A percentile compares a stretch with the other conserved stretches of the same genome.
These are phyloP conservation scores for Aythya baeri DNA, from an alignment of 2,113 vertebrate genomes.

Conservation along the genomic window DNA sequence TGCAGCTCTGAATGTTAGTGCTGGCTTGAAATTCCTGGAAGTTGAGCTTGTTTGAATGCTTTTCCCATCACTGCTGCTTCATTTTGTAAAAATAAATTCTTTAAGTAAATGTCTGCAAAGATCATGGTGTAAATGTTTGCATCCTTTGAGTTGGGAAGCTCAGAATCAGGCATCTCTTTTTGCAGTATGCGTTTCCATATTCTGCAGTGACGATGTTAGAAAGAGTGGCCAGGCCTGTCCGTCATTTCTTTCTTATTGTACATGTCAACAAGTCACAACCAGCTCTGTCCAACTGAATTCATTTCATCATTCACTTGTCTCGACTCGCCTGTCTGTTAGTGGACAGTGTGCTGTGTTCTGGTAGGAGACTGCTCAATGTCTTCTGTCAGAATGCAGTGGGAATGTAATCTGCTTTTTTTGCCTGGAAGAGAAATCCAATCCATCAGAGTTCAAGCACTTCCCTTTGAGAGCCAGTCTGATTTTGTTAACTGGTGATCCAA, in stretches of 20 bases:
- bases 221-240: not conserved
- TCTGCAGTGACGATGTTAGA: not conserved
- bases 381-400: not conserved
- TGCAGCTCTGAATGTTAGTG: not conserved
- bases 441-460: not conserved
- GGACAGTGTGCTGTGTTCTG: not conserved
- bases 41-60: not conserved
- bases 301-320: slow-evolving; percentile 4
- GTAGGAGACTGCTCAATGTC: not conserved
- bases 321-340: not conserved
- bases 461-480: not conserved
- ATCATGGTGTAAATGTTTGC: not conserved
- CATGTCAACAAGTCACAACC: not conserved
- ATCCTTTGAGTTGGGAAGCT: not conserved
- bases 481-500: not conserved
- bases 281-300: not conserved
- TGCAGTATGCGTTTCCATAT: not conserved
- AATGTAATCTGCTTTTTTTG: not conserved
- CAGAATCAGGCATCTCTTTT: not conserved
- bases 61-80: not conserved
- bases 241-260: not conserved
- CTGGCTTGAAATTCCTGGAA: not conserved
- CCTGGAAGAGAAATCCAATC: not conserved
- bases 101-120: not conserved
- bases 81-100: not conserved